Percentiles rank a stretch among this genome's conserved stretches.
Evolutionary conservation across 2,888 invertebrate species (phyloP).

Genomic region (Tenthredo mesomela): DNA sequence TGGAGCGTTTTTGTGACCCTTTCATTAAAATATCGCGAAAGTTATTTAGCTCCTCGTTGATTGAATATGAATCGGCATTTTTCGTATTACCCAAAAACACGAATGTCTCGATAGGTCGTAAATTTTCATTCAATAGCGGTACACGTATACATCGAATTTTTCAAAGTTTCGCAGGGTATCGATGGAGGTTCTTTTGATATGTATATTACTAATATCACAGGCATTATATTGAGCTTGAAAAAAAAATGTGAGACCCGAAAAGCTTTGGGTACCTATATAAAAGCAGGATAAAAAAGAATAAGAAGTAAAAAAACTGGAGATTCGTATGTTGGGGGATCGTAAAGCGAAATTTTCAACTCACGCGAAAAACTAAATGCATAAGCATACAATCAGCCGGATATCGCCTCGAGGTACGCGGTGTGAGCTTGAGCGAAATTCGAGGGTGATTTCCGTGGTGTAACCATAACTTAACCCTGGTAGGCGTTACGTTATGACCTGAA

Average conservation of each 20-base stretch:
- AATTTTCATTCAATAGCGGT: neutral
- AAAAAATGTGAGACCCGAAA: neutral
- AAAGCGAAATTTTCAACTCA: neutral
- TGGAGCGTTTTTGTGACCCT: neutral
- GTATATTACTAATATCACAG: neutral
- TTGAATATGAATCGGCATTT: too few relatives aligned
- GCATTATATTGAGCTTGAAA: neutral
- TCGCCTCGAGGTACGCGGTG: neutral
- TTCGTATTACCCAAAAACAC: neutral
- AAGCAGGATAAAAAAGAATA: neutral
- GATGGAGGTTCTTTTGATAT: neutral
- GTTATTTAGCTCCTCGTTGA: neutral
- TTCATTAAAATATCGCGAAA: neutral
- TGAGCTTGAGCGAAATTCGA: neutral
- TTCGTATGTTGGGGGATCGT: neutral
- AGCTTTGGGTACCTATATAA: neutral
- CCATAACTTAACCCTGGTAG: constrained; percentile 42
- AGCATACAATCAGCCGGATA: neutral
- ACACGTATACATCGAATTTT: neutral
- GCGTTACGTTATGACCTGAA: constrained; percentile 47
- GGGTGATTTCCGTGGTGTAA: constrained; percentile 20
- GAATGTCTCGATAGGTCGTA: neutral
- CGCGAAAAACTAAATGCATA: neutral
- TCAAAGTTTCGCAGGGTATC: neutral
- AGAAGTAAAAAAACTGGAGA: neutral